phyloP scores from a whole-genome alignment of 2,888 invertebrate genomes.

The Eumerus sabulonum region DNA sequence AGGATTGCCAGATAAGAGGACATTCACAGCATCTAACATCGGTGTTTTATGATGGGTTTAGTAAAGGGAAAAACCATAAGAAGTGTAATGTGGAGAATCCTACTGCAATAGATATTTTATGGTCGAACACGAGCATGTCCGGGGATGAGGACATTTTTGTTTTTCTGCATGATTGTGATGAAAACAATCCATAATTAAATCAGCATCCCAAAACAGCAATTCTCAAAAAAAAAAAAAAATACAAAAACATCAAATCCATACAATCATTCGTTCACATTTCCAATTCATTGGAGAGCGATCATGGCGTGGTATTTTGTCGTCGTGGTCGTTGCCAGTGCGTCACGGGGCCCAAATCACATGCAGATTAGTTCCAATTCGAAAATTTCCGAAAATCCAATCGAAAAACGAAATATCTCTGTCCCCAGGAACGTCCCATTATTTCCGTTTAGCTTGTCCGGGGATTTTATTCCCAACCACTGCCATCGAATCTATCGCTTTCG shows the following conservation, averaged over 20 bases:
- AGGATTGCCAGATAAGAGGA: constrained; percentile 50
- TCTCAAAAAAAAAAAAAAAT: constrained; percentile 9
- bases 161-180: too few relatives aligned
- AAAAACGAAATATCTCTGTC: constrained; percentile 60
- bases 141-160: too few relatives aligned
- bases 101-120: constrained; percentile 50
- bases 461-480: constrained; percentile 39
- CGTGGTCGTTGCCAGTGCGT: constrained; percentile 15
- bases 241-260: constrained; percentile 47
- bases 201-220: not conserved
- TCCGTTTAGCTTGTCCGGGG: constrained; percentile 60
- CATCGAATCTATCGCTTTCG: not conserved
- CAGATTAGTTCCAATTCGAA: constrained; percentile 68
- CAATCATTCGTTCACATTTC: constrained; percentile 56
- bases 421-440: constrained; percentile 65
- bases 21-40: constrained; percentile 66
- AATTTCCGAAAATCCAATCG: constrained; percentile 66
- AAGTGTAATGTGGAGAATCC: constrained; percentile 45
- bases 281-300: constrained; percentile 66
- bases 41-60: constrained; percentile 63
- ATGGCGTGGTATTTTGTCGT: constrained; percentile 14
- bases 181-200: too few relatives aligned
- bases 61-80: constrained; percentile 49
- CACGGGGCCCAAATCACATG: constrained; percentile 62
- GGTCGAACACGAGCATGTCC: not conserved